phyloP scores from a whole-genome alignment of 2,113 vertebrate species.

The Syngnathus scovelli region DNA sequence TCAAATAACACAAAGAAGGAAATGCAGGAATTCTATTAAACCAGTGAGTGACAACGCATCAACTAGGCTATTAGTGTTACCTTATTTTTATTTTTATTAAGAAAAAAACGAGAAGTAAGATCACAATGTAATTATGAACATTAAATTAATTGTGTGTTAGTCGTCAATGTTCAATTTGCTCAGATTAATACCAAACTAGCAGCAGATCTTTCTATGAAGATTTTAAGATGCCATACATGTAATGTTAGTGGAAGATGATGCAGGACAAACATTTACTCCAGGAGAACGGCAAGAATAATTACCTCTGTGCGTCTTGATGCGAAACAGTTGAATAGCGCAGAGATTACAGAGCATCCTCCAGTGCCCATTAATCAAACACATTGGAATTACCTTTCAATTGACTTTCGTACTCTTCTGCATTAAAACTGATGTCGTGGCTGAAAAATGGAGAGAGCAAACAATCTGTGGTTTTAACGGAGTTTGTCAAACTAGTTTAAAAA shows the following conservation, averaged over 20 bases:
- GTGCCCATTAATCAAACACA: slow-evolving; percentile 72
- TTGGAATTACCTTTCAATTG: slow-evolving; percentile 75
- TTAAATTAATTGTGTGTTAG: neutral
- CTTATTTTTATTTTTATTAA: neutral
- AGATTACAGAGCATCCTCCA: slow-evolving; percentile 66
- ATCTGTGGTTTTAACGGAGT: slow-evolving; percentile 54
- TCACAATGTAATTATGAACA: too few relatives aligned
- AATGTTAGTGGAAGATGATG: slow-evolving; percentile 29
- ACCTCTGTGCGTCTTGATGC: slow-evolving; percentile 50
- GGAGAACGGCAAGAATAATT: slow-evolving; percentile 60
- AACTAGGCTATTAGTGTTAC: too few relatives aligned
- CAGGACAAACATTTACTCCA: slow-evolving; percentile 55
- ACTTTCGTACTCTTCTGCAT: slow-evolving; percentile 62
- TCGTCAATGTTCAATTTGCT: neutral
- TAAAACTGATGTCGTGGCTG: slow-evolving; percentile 52
- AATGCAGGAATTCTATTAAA: too few relatives aligned
- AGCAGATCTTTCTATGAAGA: slow-evolving; percentile 14
- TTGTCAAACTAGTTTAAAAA: slow-evolving; percentile 17
- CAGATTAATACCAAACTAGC: neutral
- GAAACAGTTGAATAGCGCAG: slow-evolving; percentile 56
- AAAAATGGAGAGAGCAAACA: slow-evolving; percentile 50
- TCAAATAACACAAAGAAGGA: too few relatives aligned
- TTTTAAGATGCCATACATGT: slow-evolving; percentile 38
- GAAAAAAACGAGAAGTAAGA: too few relatives aligned
- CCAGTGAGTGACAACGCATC: too few relatives aligned